Conservation (phyloP, 2,113 vertebrate genomes). For the Callipepla californica region DNA sequence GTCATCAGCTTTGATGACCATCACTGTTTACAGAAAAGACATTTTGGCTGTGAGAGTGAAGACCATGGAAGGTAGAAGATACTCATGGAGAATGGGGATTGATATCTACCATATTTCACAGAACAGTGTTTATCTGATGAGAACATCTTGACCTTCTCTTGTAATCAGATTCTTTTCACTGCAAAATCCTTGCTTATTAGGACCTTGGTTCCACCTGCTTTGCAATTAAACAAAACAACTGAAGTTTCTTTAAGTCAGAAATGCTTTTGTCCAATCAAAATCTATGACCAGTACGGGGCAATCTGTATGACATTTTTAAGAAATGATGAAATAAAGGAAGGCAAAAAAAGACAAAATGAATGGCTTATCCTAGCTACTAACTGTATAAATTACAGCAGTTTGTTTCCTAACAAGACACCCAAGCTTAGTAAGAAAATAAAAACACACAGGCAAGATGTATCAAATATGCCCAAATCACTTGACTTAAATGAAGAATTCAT, state of each 20-base stretch:
- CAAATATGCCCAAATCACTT: not conserved
- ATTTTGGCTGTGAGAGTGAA: not conserved
- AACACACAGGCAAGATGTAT: not conserved
- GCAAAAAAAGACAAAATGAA: not conserved
- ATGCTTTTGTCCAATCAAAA: not conserved
- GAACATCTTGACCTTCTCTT: not conserved
- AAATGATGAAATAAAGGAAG: not conserved
- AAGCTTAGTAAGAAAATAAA: not conserved
- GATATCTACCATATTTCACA: conserved; percentile 2
- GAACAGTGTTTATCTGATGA: not conserved
- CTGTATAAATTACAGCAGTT: not conserved
- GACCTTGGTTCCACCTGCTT: not conserved
- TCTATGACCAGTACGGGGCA: not conserved
- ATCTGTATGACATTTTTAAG: not conserved
- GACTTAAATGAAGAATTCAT: not conserved
- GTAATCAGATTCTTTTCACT: not conserved
- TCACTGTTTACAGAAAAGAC: not conserved
- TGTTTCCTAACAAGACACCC: not conserved
- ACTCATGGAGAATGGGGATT: not conserved
- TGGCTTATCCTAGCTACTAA: not conserved
- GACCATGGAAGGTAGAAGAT: not conserved
- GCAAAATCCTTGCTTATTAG: not conserved
- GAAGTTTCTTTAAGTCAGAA: not conserved
- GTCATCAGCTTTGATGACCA: conserved; percentile 6
- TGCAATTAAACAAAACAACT: not conserved